Evolutionary conservation across 2,113 vertebrate species (phyloP).

Genomic region (Zeus faber): DNA sequence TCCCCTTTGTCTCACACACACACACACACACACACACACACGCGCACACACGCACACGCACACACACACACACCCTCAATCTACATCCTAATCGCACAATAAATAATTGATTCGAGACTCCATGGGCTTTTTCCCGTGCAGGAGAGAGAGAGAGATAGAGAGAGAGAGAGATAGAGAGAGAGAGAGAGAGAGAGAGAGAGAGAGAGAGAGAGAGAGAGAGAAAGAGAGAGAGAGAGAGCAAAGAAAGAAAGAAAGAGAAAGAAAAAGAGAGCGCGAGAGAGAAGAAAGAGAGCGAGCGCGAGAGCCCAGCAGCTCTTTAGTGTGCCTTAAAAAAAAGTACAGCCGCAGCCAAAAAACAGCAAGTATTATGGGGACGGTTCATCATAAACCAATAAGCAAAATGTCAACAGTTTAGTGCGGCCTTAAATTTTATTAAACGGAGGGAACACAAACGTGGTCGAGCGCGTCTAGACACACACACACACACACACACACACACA

Average conservation of each 20-base stretch:
- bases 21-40: background rate
- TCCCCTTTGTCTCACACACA: no score
- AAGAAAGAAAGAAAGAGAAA: no score
- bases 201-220: background rate
- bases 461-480: slow-evolving; percentile 31
- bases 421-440: slow-evolving; percentile 21
- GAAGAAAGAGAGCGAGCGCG: no score
- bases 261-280: no score
- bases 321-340: no score
- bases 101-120: slow-evolving; percentile 67
- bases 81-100: slow-evolving; percentile 63
- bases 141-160: no score
- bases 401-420: slow-evolving; percentile 22
- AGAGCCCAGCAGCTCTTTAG: no score
- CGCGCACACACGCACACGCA: background rate
- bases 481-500: no score
- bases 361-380: slow-evolving; percentile 1
- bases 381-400: slow-evolving; percentile 30
- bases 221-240: no score
- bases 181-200: slow-evolving; percentile 40
- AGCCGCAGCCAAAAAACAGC: no score
- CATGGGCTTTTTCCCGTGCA: slow-evolving; percentile 57
- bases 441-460: slow-evolving; percentile 22
- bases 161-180: slow-evolving; percentile 60
- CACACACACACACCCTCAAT: background rate